These are phyloP conservation scores for fruit fly (Drosophila melanogaster) DNA, from an alignment of 1,140 invertebrate genomes.

Conservation along the genomic window Release_6_plus_ISO1_MT NT_033779.5:1173501-1174000, in stretches of 20 bases:
- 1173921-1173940: background rate
- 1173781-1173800: slow-evolving; percentile 17
- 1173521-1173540: slow-evolving; percentile 73
- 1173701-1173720: slow-evolving; percentile 12
- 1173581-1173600: slow-evolving; percentile 57
- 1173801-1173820: slow-evolving; percentile 23
- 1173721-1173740: slow-evolving; percentile 22
- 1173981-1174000: slow-evolving; percentile 53
- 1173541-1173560: slow-evolving; percentile 64
- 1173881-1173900: slow-evolving; percentile 14
- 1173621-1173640: slow-evolving; percentile 31
- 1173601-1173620: slow-evolving; percentile 58
- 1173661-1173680: slow-evolving; percentile 42
- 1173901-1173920: slow-evolving; percentile 3
- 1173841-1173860: too few relatives aligned
- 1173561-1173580: slow-evolving; percentile 55
- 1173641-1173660: slow-evolving; percentile 40
- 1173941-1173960: slow-evolving; percentile 19
- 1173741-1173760: slow-evolving; percentile 7
- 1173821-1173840: slow-evolving; percentile 10
- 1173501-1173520: slow-evolving; percentile 72
- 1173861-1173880: background rate
- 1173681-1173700: slow-evolving; percentile 26
- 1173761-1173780: slow-evolving; percentile 18
- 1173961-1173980: background rate